Percentiles rank a stretch among this genome's conserved stretches.
Evolutionary conservation across 2,888 invertebrate species (phyloP).

Genomic region (Stenichneumon culpator): DNA sequence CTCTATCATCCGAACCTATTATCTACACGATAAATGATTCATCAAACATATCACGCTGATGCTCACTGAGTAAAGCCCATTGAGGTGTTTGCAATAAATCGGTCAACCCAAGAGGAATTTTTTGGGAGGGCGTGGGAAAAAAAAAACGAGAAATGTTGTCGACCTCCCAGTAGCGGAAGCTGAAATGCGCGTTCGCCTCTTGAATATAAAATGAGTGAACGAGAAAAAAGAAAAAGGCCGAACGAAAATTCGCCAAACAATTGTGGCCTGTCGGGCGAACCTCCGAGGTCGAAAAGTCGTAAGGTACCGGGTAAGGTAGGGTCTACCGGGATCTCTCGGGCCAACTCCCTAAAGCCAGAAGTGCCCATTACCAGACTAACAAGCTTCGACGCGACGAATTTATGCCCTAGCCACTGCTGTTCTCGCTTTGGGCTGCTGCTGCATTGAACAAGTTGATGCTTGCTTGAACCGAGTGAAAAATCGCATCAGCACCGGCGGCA

Average conservation of each 20-base stretch:
- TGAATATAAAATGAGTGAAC: slow-evolving; percentile 74
- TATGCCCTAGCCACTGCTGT: slow-evolving; percentile 61
- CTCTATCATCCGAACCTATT: not conserved
- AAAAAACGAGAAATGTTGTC: slow-evolving; percentile 29
- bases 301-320: slow-evolving; percentile 44
- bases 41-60: slow-evolving; percentile 15
- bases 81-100: slow-evolving; percentile 14
- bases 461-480: slow-evolving; percentile 52
- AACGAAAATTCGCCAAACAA: slow-evolving; percentile 69
- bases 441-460: slow-evolving; percentile 60
- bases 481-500: slow-evolving; percentile 22
- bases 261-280: slow-evolving; percentile 61
- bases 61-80: not conserved
- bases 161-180: slow-evolving; percentile 71
- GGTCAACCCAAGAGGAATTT: slow-evolving; percentile 5
- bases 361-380: slow-evolving; percentile 66
- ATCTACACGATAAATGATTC: slow-evolving; percentile 8
- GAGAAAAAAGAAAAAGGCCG: slow-evolving; percentile 27
- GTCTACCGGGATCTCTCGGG: slow-evolving; percentile 43
- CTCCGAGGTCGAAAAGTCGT: slow-evolving; percentile 58
- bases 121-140: not conserved
- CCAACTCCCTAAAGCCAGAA: slow-evolving; percentile 62
- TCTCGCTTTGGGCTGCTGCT: slow-evolving; percentile 41
- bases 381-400: slow-evolving; percentile 68
- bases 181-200: slow-evolving; percentile 63